Evolutionary conservation across 2,797 vertebrate genomes (phyloP).

Genomic region (Microtus californicus): DNA sequence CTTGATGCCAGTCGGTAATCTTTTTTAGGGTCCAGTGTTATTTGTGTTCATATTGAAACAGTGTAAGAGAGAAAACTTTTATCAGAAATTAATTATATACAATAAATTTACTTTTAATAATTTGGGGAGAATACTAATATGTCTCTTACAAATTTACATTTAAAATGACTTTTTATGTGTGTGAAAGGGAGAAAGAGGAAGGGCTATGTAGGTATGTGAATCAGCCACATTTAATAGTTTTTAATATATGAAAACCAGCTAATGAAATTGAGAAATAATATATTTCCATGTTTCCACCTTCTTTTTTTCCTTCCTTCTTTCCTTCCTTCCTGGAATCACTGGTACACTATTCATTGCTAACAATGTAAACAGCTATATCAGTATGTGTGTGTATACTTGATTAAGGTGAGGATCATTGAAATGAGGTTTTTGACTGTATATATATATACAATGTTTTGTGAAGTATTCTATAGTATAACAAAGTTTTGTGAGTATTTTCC

Average conservation of each 20-base stretch:
- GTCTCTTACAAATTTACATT: constrained; percentile 13
- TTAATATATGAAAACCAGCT: constrained; percentile 56
- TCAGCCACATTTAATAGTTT: constrained; percentile 12
- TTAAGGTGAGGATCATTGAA: background rate
- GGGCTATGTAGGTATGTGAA: constrained; percentile 28
- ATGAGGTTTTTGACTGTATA: background rate
- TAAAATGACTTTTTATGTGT: constrained; percentile 8
- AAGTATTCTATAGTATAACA: constrained; percentile 19
- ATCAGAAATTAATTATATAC: constrained; percentile 33
- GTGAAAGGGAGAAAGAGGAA: background rate
- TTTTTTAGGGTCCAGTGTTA: constrained; percentile 13
- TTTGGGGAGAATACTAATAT: background rate
- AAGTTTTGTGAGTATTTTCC: constrained; percentile 21
- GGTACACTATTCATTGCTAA: constrained; percentile 41
- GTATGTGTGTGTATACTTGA: background rate
- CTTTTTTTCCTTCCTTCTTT: too few relatives aligned
- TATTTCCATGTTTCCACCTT: background rate
- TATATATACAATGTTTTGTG: background rate
- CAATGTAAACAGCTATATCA: constrained; percentile 22
- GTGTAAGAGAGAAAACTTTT: constrained; percentile 13
- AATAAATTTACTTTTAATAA: constrained; percentile 52
- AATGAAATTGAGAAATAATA: background rate
- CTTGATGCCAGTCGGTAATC: background rate
- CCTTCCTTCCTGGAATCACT: background rate
- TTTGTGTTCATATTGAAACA: constrained; percentile 50